phyloP scores from a whole-genome alignment of 2,113 vertebrate species.

The Aix galericulata region DNA sequence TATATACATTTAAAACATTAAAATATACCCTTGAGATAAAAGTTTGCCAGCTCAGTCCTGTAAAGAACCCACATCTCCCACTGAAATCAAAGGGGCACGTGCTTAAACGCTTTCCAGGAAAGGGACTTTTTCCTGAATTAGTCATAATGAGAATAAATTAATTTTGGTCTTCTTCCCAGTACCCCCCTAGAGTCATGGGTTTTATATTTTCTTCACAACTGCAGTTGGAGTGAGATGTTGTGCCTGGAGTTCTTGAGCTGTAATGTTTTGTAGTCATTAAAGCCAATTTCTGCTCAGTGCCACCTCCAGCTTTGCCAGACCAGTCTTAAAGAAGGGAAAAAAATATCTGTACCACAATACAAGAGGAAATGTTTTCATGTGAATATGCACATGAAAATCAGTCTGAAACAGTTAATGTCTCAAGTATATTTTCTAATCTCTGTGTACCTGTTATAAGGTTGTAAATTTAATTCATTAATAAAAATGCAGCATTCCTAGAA shows the following conservation, averaged over 20 bases:
- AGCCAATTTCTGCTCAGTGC: background rate
- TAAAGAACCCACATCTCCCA: background rate
- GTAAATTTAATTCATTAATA: slow-evolving; percentile 32
- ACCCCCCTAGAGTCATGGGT: background rate
- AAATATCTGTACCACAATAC: slow-evolving; percentile 40
- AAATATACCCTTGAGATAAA: background rate
- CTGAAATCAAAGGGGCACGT: slow-evolving; percentile 11
- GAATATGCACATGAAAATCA: background rate
- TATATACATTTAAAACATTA: background rate
- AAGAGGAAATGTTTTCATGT: slow-evolving; percentile 36
- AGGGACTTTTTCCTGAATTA: slow-evolving; percentile 4
- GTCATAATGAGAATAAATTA: slow-evolving; percentile 40
- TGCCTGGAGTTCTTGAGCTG: background rate
- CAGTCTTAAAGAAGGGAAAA: background rate
- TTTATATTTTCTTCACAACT: background rate
- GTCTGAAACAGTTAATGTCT: background rate
- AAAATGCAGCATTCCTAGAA: background rate
- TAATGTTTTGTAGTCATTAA: background rate
- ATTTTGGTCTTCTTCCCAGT: slow-evolving; percentile 39
- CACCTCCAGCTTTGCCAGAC: background rate
- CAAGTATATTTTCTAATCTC: slow-evolving; percentile 51
- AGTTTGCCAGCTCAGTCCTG: background rate
- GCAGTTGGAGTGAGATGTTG: background rate
- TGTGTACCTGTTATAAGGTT: background rate
- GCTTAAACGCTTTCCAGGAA: slow-evolving; percentile 7